Conservation (phyloP, 2,113 vertebrate genomes). For the Cinclus mexicanus region DNA sequence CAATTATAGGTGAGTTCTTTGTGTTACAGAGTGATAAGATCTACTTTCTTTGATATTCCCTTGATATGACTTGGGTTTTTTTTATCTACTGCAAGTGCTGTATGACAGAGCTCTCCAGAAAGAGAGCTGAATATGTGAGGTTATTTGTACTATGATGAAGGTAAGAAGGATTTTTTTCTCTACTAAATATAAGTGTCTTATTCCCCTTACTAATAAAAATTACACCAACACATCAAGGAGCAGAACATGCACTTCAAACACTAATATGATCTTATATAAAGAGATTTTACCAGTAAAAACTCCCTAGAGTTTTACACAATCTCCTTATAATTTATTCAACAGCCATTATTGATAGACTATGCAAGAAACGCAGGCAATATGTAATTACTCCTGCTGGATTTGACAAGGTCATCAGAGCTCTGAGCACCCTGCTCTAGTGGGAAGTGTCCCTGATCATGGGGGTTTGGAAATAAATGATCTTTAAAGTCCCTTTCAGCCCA, state of each 20-base stretch:
- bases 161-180: not conserved
- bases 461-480: not conserved
- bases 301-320: not conserved
- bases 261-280: not conserved
- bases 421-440: not conserved
- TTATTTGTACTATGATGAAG: not conserved
- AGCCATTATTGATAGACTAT: not conserved
- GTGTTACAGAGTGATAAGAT: not conserved
- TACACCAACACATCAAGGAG: not conserved
- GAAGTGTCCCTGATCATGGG: not conserved
- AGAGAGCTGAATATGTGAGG: not conserved
- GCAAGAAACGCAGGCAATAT: not conserved
- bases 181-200: not conserved
- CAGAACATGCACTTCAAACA: not conserved
- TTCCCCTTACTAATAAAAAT: not conserved
- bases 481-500: not conserved
- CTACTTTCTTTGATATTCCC: not conserved
- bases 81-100: slow-evolving; percentile 1
- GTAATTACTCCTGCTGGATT: not conserved
- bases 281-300: not conserved
- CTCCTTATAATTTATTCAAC: not conserved
- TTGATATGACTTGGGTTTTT: not conserved
- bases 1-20: not conserved
- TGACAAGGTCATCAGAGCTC: not conserved
- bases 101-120: not conserved